A percentile compares a stretch with the other conserved stretches of the same genome.
Conservation (phyloP, 2,113 vertebrate genomes). For the Gadus macrocephalus region DNA sequence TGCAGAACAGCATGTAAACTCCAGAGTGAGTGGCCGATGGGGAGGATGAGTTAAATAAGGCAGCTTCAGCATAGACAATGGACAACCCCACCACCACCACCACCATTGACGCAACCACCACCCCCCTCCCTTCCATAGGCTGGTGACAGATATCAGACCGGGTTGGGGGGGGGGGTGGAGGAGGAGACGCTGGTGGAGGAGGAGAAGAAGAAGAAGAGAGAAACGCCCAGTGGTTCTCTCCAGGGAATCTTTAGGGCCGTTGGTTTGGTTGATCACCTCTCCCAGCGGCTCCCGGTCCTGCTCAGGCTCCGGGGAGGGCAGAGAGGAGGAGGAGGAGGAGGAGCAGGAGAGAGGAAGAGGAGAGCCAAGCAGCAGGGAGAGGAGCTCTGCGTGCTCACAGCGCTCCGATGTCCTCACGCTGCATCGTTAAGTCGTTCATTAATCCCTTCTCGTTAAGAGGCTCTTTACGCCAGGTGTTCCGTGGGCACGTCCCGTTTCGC, state of each 20-base stretch:
- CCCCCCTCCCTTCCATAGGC: slow-evolving; percentile 4
- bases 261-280: too few species aligned
- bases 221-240: too few species aligned
- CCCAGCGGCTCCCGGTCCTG: too few species aligned
- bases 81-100: not conserved
- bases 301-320: not conserved
- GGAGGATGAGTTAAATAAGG: slow-evolving; percentile 46
- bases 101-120: not conserved
- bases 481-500: too few species aligned
- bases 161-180: not conserved
- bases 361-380: too few species aligned
- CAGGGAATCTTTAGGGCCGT: too few species aligned
- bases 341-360: not conserved
- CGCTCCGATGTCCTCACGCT: too few species aligned
- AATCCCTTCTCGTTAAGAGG: too few species aligned
- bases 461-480: too few species aligned
- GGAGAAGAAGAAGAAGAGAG: not conserved
- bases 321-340: slow-evolving; percentile 5
- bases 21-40: not conserved
- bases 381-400: not conserved
- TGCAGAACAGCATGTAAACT: too few species aligned
- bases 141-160: not conserved
- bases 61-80: slow-evolving; percentile 40
- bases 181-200: not conserved
- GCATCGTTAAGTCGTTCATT: too few species aligned